Percentiles rank a stretch among this genome's conserved stretches.
Evolutionary conservation across 2,113 vertebrate species (phyloP).

Genomic region (Elaphurus davidianus): DNA sequence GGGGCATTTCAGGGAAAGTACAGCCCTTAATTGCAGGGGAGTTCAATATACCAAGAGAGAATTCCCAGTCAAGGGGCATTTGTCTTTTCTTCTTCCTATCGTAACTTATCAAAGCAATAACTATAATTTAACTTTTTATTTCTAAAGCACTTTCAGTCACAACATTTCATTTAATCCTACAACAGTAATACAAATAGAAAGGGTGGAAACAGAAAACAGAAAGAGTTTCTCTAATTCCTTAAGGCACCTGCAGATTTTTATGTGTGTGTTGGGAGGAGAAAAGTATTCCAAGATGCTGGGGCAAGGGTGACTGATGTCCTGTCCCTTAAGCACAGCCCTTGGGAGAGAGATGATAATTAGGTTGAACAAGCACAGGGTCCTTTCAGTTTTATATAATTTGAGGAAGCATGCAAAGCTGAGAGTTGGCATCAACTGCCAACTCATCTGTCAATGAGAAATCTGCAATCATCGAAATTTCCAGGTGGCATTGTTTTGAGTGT

Average conservation of each 20-base stretch:
- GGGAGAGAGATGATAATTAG: neutral
- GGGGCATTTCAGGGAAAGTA: neutral
- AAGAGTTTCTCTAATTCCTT: neutral
- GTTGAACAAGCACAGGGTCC: neutral
- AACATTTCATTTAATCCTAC: neutral
- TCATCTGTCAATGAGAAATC: neutral
- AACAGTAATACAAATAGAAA: constrained; percentile 35
- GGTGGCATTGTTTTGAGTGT: neutral
- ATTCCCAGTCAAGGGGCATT: neutral
- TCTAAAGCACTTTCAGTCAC: constrained; percentile 15
- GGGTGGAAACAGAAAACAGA: neutral
- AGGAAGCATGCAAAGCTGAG: neutral
- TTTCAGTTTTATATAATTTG: neutral
- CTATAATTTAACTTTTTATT: neutral
- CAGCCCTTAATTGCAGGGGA: constrained; percentile 23
- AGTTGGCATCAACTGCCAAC: neutral
- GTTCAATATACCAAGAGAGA: constrained; percentile 10
- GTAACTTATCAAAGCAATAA: neutral
- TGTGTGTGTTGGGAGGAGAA: neutral
- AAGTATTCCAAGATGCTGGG: neutral
- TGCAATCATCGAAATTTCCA: neutral
- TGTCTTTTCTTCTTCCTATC: neutral
- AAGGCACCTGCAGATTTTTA: neutral
- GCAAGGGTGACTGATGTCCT: neutral
- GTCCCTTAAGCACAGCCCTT: neutral